Evolutionary conservation across 92 coral and sea anemone species (phyloP), one percentile per base, ranked within the genome.

Genomic region (Diadumene lineata): DNA sequence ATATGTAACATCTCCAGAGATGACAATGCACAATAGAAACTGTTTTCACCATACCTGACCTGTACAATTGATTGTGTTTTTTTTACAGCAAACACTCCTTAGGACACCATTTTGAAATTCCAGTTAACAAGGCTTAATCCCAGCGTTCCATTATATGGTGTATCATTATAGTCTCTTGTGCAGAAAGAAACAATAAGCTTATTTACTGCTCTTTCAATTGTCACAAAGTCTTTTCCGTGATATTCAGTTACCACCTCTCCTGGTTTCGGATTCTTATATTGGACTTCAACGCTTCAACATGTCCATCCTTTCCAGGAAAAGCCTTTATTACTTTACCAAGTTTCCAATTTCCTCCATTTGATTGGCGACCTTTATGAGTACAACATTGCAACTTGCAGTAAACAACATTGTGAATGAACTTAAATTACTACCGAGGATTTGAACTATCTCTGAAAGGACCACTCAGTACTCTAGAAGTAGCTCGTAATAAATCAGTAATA

Each of bases 291-390:
- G 26, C 68, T 78, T 43, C 82, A n/a, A n/a, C n/a, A n/a, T n/a
- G n/a, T n/a, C n/a, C n/a, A n/a, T n/a, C n/a, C n/a, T n/a, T n/a
- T n/a, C n/a, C n/a, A n/a, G n/a, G n/a, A n/a, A n/a, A n/a, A n/a
- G n/a, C n/a, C n/a, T n/a, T n/a, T n/a, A n/a, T n/a, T n/a, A n/a
- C n/a, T n/a, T n/a, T n/a, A n/a, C n/a, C n/a, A n/a, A n/a, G n/a
- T n/a, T n/a, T n/a, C n/a, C n/a, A n/a, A n/a, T n/a, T n/a, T n/a
- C n/a, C n/a, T n/a, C n/a, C n/a, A n/a, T n/a, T n/a, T n/a, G n/a
- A 73, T 88, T 88, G 64, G 87, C 70, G 60, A 84, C 89, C 69
- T 83, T 85, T 43, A 88, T 88, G 48, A 84, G 43, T 19, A 87
- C 92, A 69, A 83, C 38, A 56, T 87, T 83, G 64, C 84, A 83